phyloP scores from a whole-genome alignment of 2,113 vertebrate species.

The Labeo catla region DNA sequence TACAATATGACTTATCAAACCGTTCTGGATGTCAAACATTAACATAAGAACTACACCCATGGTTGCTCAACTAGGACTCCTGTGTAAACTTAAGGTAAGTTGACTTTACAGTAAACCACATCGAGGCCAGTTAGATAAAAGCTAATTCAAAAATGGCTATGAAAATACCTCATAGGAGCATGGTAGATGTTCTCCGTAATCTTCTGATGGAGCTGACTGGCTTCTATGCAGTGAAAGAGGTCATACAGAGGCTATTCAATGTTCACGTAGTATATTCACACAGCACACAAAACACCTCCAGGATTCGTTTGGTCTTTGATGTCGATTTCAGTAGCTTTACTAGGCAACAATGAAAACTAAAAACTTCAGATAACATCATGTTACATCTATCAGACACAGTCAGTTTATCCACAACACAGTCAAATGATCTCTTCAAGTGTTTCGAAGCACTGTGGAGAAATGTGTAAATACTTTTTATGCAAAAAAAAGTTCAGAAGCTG shows the following conservation, averaged over 20 bases:
- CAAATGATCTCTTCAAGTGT: neutral
- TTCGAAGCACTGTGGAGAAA: neutral
- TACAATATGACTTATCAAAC: neutral
- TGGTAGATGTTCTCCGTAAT: conserved; percentile 84
- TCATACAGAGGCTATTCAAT: neutral
- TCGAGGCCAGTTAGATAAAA: neutral
- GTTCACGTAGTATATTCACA: neutral
- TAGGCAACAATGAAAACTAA: neutral
- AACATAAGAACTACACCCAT: neutral
- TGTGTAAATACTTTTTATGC: neutral
- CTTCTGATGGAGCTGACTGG: conserved; percentile 87
- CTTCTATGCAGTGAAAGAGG: conserved; percentile 72
- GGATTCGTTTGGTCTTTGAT: neutral
- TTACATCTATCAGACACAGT: neutral
- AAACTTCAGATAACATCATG: neutral
- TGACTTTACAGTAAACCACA: neutral
- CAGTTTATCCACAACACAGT: neutral
- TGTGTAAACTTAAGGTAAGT: neutral
- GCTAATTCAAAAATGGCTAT: neutral
- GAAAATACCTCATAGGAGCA: conserved; percentile 80
- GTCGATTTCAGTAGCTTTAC: neutral
- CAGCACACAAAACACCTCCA: neutral
- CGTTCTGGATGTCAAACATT: neutral
- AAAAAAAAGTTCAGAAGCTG: neutral
- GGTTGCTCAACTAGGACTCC: neutral